Evolutionary conservation across 1,140 invertebrate species (phyloP), one percentile per base, ranked within the genome.

Genomic region (Tetramorium parvispinum): DNA sequence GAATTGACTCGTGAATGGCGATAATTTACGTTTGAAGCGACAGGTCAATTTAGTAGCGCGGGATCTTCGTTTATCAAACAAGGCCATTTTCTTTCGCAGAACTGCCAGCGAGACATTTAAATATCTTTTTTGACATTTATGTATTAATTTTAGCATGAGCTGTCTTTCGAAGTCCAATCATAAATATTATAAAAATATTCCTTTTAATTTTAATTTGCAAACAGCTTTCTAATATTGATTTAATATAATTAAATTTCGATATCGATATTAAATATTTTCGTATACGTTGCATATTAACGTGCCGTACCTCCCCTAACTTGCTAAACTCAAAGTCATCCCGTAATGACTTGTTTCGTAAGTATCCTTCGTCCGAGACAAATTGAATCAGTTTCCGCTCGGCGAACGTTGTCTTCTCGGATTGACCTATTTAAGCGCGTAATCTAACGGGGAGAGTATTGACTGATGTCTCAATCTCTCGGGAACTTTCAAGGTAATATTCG

Each of bases 11-110:
- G 43, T 82, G 79, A 66, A 78, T 71, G 61, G 70, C 88, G 82
- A 91, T 91, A 88, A 86, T 91, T 89, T 91, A 85, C 87, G 71
- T 85, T 63, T 55, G 24, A 87, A 91, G 43, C 85, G 85, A 51
- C 68, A 57, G 78, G n/a, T 88, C 87, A 85, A 91, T 88, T 91
- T 86, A 13, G 7, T 68, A 16, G 16, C 6, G 18, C n/a, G 63
- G 43, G 11, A 57, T 16, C 3, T 57, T n/a, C 10, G 27, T 46
- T 66, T 21, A 51, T 37, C 27, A 11, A 73, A 27, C 13, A 21
- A 53, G 11, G 8, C n/a, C 49, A 49, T 63, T 59, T 51, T 85
- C 49, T 49, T 37, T 32, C 18, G 13, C 13, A 10, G 40, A 51
- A 32, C 37, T 43, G 46, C 40, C 40, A n/a, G 18, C 16, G 18